Percentiles rank a stretch among this genome's conserved stretches.
Conservation (phyloP, 1,140 invertebrate species). For the Cydia fagiglandana region DNA sequence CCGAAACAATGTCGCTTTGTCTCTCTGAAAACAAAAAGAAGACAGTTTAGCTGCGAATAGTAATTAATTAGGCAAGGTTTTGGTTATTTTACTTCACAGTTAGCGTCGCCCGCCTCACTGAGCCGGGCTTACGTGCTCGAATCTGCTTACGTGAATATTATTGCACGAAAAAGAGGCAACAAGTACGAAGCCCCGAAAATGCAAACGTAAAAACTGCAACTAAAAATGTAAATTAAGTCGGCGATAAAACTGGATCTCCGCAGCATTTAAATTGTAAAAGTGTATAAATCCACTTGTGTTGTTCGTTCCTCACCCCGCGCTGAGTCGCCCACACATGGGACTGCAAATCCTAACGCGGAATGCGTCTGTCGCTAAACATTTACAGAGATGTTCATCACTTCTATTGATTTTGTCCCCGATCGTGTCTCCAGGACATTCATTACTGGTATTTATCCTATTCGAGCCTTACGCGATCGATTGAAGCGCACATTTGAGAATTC, state of each 20-base stretch:
- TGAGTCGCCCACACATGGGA: constrained; percentile 14
- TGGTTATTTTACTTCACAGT: constrained; percentile 17
- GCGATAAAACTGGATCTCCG: constrained; percentile 25
- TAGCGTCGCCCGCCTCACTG: neutral
- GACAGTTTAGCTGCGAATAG: constrained; percentile 31
- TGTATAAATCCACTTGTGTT: constrained; percentile 9
- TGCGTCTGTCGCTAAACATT: constrained; percentile 25
- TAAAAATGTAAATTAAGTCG: constrained; percentile 30
- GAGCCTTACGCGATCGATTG: neutral
- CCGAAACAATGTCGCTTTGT: constrained; percentile 26
- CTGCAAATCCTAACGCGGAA: constrained; percentile 11
- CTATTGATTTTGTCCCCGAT: constrained; percentile 29
- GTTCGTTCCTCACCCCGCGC: neutral
- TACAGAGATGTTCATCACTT: constrained; percentile 30
- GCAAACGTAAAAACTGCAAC: constrained; percentile 26
- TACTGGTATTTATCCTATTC: constrained; percentile 9
- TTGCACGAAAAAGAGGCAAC: constrained; percentile 24
- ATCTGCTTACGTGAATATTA: constrained; percentile 11
- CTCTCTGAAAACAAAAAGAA: constrained; percentile 21
- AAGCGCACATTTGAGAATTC: neutral
- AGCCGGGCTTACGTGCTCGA: neutral
- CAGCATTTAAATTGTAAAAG: constrained; percentile 32
- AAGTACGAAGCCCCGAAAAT: constrained; percentile 13
- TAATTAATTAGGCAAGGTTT: constrained; percentile 25
- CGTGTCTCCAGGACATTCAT: constrained; percentile 10